Evolutionary conservation across 2,888 invertebrate genomes (phyloP), one percentile per base, ranked within the genome.

Genomic region (Onthophagus sagittarius): DNA sequence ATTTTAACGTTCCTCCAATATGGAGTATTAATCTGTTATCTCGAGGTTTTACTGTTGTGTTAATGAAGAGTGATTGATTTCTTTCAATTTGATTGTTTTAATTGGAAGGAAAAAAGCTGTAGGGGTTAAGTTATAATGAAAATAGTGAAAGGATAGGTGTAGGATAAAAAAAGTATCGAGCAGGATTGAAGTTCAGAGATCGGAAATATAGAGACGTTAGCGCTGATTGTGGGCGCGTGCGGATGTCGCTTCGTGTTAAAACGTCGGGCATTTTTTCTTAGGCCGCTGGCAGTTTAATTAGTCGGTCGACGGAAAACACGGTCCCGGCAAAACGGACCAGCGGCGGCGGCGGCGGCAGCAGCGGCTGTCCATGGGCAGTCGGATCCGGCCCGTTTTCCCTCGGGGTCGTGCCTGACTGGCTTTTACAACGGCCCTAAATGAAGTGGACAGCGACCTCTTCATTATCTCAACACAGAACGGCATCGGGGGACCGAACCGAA

Each of bases 401-500:
- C 71, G 70, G 71, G 73, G 67, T 67, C 23, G 67, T 67, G 67
- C 71, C 71, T 71, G 78, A 76, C 78, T 62, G 69, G 80, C 81
- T 79, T 79, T 78, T 76, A 81, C 82, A 83, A 82, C 82, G 81
- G 82, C 83, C 83, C 82, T 81, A 82, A 82, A 82, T 80, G 79
- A 79, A 83, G 80, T 82, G 83, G 83, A 82, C 83, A 82, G 80
- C 80, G 82, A 77, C 77, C 82, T 81, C 81, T 83, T 83, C 81
- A 84, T 84, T 84, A 84, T 83, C 83, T 84, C 83, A 82, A 83
- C 83, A 82, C 67, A 23, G 67, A 67, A 23, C 67, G 67, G 67
- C 67, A 67, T 32, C 23, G 15, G 15, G 64, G 64, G 23, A 15
- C 15, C 23, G 11, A n/a, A 67, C n/a, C 67, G 31, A 53, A 53